Evolutionary conservation across 2,113 vertebrate genomes (phyloP).

Genomic region (Rousettus leschenaultii): DNA sequence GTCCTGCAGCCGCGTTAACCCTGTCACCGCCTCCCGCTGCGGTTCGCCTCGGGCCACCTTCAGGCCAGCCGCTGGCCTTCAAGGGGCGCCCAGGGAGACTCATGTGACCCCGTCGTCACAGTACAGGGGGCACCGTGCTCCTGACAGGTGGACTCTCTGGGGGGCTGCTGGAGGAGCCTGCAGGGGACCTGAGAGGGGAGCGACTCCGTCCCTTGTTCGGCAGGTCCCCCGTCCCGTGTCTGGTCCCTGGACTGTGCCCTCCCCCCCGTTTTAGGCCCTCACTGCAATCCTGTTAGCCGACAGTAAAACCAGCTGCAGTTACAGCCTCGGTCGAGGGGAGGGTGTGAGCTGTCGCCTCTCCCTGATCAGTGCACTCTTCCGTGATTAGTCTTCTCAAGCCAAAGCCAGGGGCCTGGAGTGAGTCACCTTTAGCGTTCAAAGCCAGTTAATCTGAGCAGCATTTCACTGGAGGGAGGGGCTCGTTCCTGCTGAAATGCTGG

Average conservation of each 20-base stretch:
- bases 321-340: not conserved
- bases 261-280: not conserved
- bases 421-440: not conserved
- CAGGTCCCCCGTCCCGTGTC: not conserved
- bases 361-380: not conserved
- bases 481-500: not conserved
- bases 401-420: not conserved
- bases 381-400: not conserved
- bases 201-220: not conserved
- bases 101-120: not conserved
- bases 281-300: not conserved
- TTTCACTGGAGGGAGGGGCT: not conserved
- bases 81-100: not conserved
- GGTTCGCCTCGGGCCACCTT: no score
- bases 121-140: not conserved
- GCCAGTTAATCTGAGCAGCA: not conserved
- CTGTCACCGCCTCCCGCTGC: no score
- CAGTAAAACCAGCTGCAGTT: not conserved
- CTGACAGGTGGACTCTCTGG: not conserved
- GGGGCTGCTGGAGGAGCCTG: not conserved
- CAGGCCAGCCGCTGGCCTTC: not conserved
- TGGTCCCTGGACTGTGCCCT: not conserved
- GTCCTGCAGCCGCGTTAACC: no score
- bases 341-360: not conserved
- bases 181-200: not conserved